Evolutionary conservation across 2,888 invertebrate genomes (phyloP).

Genomic region (Hypomecis punctinalis): DNA sequence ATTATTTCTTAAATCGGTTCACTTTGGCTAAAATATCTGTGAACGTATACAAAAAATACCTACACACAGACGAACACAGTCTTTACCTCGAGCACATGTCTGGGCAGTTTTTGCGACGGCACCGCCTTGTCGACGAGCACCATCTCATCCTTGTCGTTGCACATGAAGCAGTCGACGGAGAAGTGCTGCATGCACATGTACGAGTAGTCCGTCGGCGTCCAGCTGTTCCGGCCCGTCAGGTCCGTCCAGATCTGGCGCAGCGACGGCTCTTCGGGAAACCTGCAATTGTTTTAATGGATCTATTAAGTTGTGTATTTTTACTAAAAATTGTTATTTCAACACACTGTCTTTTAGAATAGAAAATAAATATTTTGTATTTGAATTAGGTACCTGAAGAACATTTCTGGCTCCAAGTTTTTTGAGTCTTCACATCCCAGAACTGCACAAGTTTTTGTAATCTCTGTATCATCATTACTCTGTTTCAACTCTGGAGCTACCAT

Average conservation of each 20-base stretch:
- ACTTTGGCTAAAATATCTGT: too few relatives aligned
- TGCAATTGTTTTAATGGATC: slow-evolving; percentile 43
- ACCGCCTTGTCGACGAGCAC: slow-evolving; percentile 73
- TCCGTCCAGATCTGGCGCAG: slow-evolving; percentile 78
- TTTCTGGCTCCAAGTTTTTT: slow-evolving; percentile 70
- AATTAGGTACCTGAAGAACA: slow-evolving; percentile 80
- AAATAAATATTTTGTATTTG: too few relatives aligned
- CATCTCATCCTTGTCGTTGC: slow-evolving; percentile 65
- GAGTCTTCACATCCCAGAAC: slow-evolving; percentile 78
- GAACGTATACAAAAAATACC: too few relatives aligned
- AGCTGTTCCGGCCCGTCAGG: slow-evolving; percentile 76
- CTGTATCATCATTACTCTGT: slow-evolving; percentile 69
- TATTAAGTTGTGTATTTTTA: too few relatives aligned
- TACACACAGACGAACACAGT: too few relatives aligned
- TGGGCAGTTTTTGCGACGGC: slow-evolving; percentile 74
- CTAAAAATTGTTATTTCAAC: too few relatives aligned
- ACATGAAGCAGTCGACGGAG: slow-evolving; percentile 76
- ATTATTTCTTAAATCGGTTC: too few relatives aligned
- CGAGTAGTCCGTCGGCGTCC: slow-evolving; percentile 79
- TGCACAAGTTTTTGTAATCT: slow-evolving; percentile 77
- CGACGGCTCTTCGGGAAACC: slow-evolving; percentile 75
- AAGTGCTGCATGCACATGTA: slow-evolving; percentile 80
- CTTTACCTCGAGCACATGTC: slow-evolving; percentile 77
- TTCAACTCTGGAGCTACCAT: slow-evolving; percentile 80
- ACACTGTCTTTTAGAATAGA: too few relatives aligned